Percentiles rank a stretch among this genome's conserved stretches.
Conservation (phyloP, 1,140 invertebrate genomes). For the Drosophila chauvacae region DNA sequence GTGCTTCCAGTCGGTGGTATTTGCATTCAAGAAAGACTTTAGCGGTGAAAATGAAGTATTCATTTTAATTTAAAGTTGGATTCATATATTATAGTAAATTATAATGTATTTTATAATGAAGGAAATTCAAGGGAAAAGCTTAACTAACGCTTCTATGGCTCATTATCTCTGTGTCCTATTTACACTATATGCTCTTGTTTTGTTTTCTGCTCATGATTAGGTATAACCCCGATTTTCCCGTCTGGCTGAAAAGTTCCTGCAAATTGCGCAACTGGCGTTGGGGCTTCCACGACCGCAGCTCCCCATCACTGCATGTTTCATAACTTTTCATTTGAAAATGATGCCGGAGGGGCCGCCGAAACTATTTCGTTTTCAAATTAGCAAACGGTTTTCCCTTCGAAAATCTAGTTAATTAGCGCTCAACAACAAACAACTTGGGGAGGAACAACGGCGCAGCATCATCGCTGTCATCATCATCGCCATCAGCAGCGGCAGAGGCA, state of each 20-base stretch:
- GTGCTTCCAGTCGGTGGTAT: constrained; percentile 44
- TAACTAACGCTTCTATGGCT: not conserved
- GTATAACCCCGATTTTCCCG: not conserved
- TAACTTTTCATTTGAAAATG: constrained; percentile 52
- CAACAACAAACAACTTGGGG: constrained; percentile 52
- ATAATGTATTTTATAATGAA: too few species aligned
- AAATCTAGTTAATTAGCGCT: constrained; percentile 70
- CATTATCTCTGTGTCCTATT: not conserved
- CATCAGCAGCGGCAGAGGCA: not conserved
- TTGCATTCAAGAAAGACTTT: constrained; percentile 38
- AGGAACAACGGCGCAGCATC: constrained; percentile 28
- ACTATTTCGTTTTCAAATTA: constrained; percentile 69
- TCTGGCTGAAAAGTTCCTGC: constrained; percentile 7
- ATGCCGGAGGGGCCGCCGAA: constrained; percentile 28
- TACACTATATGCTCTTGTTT: not conserved
- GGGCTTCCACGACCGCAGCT: constrained; percentile 21
- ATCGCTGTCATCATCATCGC: constrained; percentile 11
- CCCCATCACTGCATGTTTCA: constrained; percentile 43
- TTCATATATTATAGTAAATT: too few species aligned
- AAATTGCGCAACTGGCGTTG: constrained; percentile 24
- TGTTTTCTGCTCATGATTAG: constrained; percentile 9
- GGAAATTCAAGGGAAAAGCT: not conserved
- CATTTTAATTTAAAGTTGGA: too few species aligned
- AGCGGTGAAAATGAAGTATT: not conserved
- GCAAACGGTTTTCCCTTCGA: constrained; percentile 57